phyloP scores from a whole-genome alignment of 2,888 invertebrate genomes.

The Parnassius mnemosyne region DNA sequence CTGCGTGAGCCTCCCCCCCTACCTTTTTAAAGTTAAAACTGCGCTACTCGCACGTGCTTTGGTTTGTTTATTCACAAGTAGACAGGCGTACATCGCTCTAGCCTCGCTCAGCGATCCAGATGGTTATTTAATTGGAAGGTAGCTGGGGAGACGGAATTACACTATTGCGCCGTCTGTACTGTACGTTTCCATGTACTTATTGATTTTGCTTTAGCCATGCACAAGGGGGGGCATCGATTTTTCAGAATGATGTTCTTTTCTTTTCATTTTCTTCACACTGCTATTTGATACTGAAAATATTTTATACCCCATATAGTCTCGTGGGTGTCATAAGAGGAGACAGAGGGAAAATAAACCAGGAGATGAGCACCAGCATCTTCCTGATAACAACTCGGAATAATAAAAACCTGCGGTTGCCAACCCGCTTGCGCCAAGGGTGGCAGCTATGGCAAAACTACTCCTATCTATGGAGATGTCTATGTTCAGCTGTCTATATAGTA shows the following conservation, averaged over 20 bases:
- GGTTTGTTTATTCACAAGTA: conserved; percentile 26
- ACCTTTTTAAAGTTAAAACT: conserved; percentile 1
- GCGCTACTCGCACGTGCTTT: conserved; percentile 1
- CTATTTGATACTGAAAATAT: background rate
- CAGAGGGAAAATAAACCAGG: too few species aligned
- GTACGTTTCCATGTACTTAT: conserved; percentile 3
- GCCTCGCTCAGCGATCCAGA: background rate
- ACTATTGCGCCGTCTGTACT: conserved; percentile 6
- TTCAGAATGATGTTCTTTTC: background rate
- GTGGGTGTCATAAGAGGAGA: too few species aligned
- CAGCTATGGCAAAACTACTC: too few species aligned
- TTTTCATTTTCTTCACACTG: background rate
- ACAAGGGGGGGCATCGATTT: conserved; percentile 4
- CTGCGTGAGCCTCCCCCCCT: conserved; percentile 6
- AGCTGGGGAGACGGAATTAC: conserved; percentile 31
- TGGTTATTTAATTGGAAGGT: conserved; percentile 1
- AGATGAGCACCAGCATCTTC: too few species aligned
- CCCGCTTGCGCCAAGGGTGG: too few species aligned
- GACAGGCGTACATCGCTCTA: conserved; percentile 6
- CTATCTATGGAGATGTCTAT: too few species aligned
- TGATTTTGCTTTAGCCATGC: conserved; percentile 16
- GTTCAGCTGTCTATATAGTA: too few species aligned
- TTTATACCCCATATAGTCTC: too few species aligned
- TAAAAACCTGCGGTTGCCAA: too few species aligned
- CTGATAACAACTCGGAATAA: too few species aligned